phyloP scores from a whole-genome alignment of 2,113 vertebrate species.

The Rhadina sibilatrix region DNA sequence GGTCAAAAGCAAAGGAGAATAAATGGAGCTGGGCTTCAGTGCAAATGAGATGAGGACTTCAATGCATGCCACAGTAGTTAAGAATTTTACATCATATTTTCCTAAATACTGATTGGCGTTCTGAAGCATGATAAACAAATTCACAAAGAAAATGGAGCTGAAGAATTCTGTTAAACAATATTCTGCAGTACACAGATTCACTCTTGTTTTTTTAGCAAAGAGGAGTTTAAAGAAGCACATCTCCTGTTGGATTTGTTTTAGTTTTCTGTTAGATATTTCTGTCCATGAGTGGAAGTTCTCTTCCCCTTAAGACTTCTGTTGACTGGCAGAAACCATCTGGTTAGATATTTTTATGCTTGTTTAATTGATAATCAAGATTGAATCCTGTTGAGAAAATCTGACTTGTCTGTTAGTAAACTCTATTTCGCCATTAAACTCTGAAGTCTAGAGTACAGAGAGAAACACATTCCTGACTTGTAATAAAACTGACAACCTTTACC shows the following conservation, averaged over 20 bases:
- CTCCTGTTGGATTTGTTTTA: neutral
- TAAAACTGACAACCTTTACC: constrained; percentile 4
- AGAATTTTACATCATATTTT: neutral
- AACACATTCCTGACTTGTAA: constrained; percentile 14
- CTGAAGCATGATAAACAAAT: neutral
- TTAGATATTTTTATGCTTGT: constrained; percentile 60
- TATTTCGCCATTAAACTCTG: constrained; percentile 15
- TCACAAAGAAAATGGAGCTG: neutral
- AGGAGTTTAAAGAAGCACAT: neutral
- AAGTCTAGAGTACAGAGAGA: neutral
- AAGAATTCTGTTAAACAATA: neutral
- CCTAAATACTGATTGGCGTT: neutral
- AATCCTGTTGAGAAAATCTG: constrained; percentile 50
- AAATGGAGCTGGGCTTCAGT: neutral
- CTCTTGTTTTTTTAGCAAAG: neutral
- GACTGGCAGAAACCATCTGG: constrained; percentile 63
- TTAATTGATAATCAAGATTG: constrained; percentile 69
- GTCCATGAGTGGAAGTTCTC: constrained; percentile 34
- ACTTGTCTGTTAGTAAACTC: constrained; percentile 43
- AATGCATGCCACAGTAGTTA: neutral
- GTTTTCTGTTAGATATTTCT: constrained; percentile 22
- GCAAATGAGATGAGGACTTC: neutral
- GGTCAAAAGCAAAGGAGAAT: neutral
- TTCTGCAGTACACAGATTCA: neutral
- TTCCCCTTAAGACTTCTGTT: constrained; percentile 28